Evolutionary conservation across 2,888 invertebrate species (phyloP).

Genomic region (Petrolisthes manimaculis): DNA sequence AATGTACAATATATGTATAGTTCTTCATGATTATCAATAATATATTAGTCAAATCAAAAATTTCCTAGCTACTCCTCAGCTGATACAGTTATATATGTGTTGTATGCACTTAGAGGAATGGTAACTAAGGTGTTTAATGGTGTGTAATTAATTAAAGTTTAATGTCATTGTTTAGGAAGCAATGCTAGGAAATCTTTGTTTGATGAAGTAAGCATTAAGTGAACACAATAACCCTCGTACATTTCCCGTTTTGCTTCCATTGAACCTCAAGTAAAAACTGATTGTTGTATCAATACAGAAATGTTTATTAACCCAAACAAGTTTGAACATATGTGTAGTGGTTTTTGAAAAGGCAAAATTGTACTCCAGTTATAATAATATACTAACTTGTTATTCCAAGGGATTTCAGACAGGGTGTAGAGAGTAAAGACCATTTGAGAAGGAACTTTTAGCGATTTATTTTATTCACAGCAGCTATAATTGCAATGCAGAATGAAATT

Average conservation of each 20-base stretch:
- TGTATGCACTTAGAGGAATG: constrained; percentile 10
- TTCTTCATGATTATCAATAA: constrained; percentile 7
- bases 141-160: not conserved
- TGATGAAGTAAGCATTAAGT: not conserved
- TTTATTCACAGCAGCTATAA: too few species aligned
- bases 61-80: constrained; percentile 15
- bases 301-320: constrained; percentile 61
- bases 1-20: too few species aligned
- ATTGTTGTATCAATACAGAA: constrained; percentile 63
- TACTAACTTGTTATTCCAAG: constrained; percentile 49
- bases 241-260: constrained; percentile 50
- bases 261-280: constrained; percentile 43
- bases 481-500: too few species aligned
- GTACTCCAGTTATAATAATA: constrained; percentile 40
- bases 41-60: not conserved
- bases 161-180: not conserved
- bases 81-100: not conserved
- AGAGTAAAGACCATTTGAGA: too few species aligned
- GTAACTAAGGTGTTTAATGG: constrained; percentile 6
- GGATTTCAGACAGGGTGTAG: not conserved
- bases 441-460: too few species aligned
- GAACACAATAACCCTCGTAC: not conserved
- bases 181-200: constrained; percentile 28
- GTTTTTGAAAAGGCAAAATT: constrained; percentile 49
- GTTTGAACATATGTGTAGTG: constrained; percentile 54